Base-by-base conservation (phyloP, 2,113 vertebrate species). In the Phycodurus eques region DNA sequence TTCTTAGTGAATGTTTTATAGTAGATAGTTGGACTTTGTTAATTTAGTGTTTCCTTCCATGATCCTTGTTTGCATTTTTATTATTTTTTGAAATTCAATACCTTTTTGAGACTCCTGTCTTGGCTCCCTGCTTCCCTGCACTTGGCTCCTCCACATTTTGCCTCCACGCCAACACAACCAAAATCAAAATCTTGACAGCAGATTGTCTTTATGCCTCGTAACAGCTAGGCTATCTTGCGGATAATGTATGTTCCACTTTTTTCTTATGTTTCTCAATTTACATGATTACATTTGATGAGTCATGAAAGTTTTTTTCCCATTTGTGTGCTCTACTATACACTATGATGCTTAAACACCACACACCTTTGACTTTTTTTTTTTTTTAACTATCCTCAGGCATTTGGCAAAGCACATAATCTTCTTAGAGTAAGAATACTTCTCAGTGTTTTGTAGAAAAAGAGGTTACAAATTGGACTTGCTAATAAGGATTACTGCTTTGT, bases 371-470 rank as follows among this genome's bases (percentile, higher is more conserved):
- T 80, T 65, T 65, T 44, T 22, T 43, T 8, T 63, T 57, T 57
- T 60, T n/a, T 46, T 12, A 46, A 56, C 22, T 72, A 81, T 80
- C 75, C 80, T 61, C 33, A 75, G 79, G 80, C 70, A 90, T 87
- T 86, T 86, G 63, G 74, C 63, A 83, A 83, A 82, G 79, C 68
- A 70, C 73, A 73, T 90, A 86, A 90, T 92, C 87, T 73, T 67
- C 85, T 90, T 89, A 75, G 51, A 53, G 27, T 69, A 66, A 83
- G 72, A 83, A 76, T 54, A 73, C 20, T 14, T 72, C 56, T 72
- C 35, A 64, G 73, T 70, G 57, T 72, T 71, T 72, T 72, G 17
- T 64, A 80, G 73, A 42, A 39, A 67, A 13, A 44, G 31, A 8
- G 31, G 22, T 59, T 77, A 73, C 79, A 14, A 75, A 75, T 72